Evolutionary conservation across 2,888 invertebrate genomes (phyloP), one percentile per base, ranked within the genome.

Genomic region (Lissonota sp.): DNA sequence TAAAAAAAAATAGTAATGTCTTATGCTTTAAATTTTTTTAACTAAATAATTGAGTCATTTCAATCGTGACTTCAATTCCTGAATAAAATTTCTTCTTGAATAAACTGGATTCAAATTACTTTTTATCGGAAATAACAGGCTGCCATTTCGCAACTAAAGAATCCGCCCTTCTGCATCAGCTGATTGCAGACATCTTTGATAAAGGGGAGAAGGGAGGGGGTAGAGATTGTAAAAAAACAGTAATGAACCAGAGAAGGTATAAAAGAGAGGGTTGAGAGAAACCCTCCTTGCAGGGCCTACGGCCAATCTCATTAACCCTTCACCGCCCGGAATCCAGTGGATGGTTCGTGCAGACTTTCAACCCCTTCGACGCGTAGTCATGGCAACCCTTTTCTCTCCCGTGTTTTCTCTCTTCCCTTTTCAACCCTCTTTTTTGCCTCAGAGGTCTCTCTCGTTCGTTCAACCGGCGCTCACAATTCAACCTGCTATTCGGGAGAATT

Each of bases 241-340:
- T 42, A 66, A 55, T 44, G 69, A 49, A 60, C 39, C 14, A 26
- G 75, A 70, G 63, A 53, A 69, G 69, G 72, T 62, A 46, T 42
- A 12, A 14, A 26, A 60, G 12, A 70, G 46, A 58, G 12, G 40
- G 6, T 1, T 10, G 57, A 76, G 53, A 63, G 42, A 84, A 63
- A 40, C 78, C 80, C 75, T 79, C 79, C 82, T 57, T 70, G 51
- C 16, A 46, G 58, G 66, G 57, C 70, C 42, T 44, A 60, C 70
- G 66, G 57, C 88, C 89, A 88, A 90, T 88, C 88, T 89, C 88
- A 89, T 90, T 90, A 90, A 90, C 90, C 89, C 89, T 87, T 90
- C 87, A 86, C 84, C 77, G 75, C 70, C 63, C 74, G 82, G 84
- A 86, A 86, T 89, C 87, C 86, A 79, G 83, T 83, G 84, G 51